Conservation (phyloP, 2,888 invertebrate species). For the Cerceris ruficornis region DNA sequence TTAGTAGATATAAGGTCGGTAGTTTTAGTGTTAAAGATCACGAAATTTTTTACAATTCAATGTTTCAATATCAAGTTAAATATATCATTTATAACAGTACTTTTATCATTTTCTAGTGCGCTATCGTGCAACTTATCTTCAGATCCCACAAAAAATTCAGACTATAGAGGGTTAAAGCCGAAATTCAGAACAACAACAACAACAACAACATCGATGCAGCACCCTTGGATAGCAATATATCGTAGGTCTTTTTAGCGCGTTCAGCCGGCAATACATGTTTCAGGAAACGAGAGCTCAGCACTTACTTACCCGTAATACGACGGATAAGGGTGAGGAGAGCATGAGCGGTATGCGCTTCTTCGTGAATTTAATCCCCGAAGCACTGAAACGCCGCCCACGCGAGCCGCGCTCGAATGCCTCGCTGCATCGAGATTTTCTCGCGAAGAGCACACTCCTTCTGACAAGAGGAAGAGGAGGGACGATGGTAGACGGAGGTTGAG, state of each 20-base stretch:
- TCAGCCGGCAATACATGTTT: conserved; percentile 44
- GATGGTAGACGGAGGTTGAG: neutral
- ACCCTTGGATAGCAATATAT: conserved; percentile 32
- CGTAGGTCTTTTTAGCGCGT: conserved; percentile 33
- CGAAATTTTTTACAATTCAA: no score
- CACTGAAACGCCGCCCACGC: conserved; percentile 63
- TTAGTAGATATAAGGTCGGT: no score
- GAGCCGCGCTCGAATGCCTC: conserved; percentile 23
- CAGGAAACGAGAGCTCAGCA: conserved; percentile 55
- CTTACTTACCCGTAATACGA: conserved; percentile 50
- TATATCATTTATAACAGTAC: no score
- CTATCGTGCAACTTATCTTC: no score
- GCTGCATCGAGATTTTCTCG: conserved; percentile 54
- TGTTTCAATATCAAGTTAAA: no score
- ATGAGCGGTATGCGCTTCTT: conserved; percentile 54
- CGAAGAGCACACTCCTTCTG: conserved; percentile 27
- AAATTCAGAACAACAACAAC: neutral
- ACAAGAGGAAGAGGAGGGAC: neutral
- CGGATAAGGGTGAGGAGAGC: conserved; percentile 52
- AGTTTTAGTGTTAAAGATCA: no score
- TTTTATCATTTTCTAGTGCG: no score
- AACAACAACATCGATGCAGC: neutral
- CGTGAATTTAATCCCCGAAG: conserved; percentile 62
- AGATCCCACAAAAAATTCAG: no score
- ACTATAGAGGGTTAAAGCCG: no score